These are phyloP conservation scores for Cyprinodon brontotheroides DNA, from an alignment of 2,113 vertebrate genomes.

Conservation along the genomic window DNA sequence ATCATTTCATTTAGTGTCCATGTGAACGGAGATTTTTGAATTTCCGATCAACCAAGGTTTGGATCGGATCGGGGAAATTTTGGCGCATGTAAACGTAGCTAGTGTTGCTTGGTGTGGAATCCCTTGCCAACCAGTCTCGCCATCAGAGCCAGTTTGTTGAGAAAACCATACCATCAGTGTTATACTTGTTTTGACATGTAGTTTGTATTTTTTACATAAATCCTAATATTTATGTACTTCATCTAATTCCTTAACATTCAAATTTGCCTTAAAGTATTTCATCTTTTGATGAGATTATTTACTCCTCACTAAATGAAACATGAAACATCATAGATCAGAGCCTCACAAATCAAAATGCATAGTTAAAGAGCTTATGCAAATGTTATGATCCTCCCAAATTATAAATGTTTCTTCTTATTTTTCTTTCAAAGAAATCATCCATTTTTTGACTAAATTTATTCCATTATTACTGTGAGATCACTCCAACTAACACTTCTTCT, in stretches of 20 bases:
- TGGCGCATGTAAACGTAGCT: too few species aligned
- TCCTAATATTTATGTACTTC: slow-evolving; percentile 1
- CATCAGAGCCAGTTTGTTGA: neutral
- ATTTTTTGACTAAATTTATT: slow-evolving; percentile 27
- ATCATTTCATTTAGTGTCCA: too few species aligned
- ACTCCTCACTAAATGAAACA: slow-evolving; percentile 20
- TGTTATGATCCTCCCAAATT: slow-evolving; percentile 40
- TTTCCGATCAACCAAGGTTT: too few species aligned
- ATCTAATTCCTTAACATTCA: slow-evolving; percentile 11
- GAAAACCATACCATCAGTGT: neutral
- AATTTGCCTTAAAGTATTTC: slow-evolving; percentile 17
- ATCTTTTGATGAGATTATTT: slow-evolving; percentile 47
- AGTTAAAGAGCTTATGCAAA: slow-evolving; percentile 54
- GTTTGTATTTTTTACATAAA: neutral
- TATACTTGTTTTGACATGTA: neutral
- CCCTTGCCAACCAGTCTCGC: too few species aligned
- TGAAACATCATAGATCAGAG: slow-evolving; percentile 39
- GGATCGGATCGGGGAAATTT: too few species aligned
- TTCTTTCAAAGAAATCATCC: slow-evolving; percentile 14
- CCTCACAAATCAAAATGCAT: slow-evolving; percentile 48
- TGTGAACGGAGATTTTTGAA: too few species aligned
- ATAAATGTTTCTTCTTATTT: slow-evolving; percentile 6
- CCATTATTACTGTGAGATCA: slow-evolving; percentile 55
- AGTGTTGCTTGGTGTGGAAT: too few species aligned
- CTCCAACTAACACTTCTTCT: slow-evolving; percentile 24